Evolutionary conservation across 2,797 vertebrate species (phyloP), one percentile per base, ranked within the genome.

Genomic region (Alauda arvensis): DNA sequence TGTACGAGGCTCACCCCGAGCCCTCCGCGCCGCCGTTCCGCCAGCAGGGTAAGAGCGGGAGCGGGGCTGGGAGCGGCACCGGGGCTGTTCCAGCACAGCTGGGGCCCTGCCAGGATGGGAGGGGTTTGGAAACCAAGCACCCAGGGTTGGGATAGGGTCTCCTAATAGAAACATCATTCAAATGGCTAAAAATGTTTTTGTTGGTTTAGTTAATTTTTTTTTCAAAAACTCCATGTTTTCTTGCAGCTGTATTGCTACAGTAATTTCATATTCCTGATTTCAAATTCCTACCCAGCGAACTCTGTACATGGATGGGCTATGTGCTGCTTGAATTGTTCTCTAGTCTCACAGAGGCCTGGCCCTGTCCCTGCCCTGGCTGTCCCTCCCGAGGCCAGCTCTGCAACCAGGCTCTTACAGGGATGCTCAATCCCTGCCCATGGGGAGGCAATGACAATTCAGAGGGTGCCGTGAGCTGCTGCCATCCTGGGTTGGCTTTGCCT

Each of bases 41-140:
- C 40, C 91, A 83, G 19, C 48, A 67, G 2, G 89, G 94, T 94
- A 43, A 78, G n/a, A n/a, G n/a, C n/a, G n/a, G n/a, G n/a, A n/a
- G 87, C 8, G 33, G 9, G 53, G 42, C n/a, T 4, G 4, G 18
- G 39, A 5, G 15, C 2, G 37, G 29, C 25, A 4, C 39, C 29
- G 17, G 8, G 17, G 12, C 0, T 18, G 25, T 66, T 56, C 49
- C 80, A 40, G 34, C 33, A 51, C 45, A 8, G 8, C 3, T 46
- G 8, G 18, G 16, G 11, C 26, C 5, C 60, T 59, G 51, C 46
- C 72, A 45, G 65, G 31, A 28, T 1, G 5, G 0, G 16, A 19
- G 6, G n/a, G n/a, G n/a, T 21, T 90, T 46, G 39, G 21, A 74
- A 69, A 56, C 40, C 71, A 66, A 66, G 48, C 14, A 5, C 23